A percentile compares a stretch with the other conserved stretches of the same genome.
Evolutionary conservation across 1,140 invertebrate genomes (phyloP).

Genomic region (Drosophila obscura): DNA sequence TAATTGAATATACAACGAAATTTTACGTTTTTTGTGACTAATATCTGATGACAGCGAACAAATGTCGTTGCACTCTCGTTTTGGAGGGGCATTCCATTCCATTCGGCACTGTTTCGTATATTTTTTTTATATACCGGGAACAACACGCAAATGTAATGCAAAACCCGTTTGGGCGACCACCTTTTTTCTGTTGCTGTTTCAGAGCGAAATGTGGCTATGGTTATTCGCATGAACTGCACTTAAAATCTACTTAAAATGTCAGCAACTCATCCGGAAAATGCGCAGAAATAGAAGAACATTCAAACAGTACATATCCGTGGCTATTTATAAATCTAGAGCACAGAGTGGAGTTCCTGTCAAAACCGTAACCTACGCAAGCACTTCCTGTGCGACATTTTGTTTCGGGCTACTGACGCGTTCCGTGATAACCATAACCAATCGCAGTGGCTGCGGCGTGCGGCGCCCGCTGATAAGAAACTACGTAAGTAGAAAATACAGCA

Average conservation of each 20-base stretch:
- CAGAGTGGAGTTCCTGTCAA: constrained; percentile 11
- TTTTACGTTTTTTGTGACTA: constrained; percentile 34
- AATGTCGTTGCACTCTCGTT: constrained; percentile 61
- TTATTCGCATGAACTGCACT: constrained; percentile 4
- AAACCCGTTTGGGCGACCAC: constrained; percentile 40
- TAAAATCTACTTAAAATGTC: constrained; percentile 15
- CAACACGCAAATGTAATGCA: constrained; percentile 14
- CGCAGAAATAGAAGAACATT: background rate
- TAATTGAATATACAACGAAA: too few relatives aligned
- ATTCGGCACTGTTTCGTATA: too few relatives aligned
- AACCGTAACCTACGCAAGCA: constrained; percentile 15
- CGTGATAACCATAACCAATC: constrained; percentile 26
- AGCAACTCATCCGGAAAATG: background rate
- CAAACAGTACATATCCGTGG: too few relatives aligned
- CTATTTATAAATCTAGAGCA: too few relatives aligned
- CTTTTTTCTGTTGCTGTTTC: background rate
- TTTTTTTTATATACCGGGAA: constrained; percentile 7
- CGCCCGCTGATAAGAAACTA: constrained; percentile 19
- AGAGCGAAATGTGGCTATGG: background rate
- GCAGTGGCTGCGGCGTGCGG: background rate
- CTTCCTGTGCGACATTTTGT: constrained; percentile 50
- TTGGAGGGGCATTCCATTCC: background rate
- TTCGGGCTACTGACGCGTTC: constrained; percentile 12
- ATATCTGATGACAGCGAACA: constrained; percentile 31
- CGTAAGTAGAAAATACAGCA: background rate